Evolutionary conservation across 2,797 vertebrate species (phyloP), one percentile per base, ranked within the genome.

Genomic region (Ptychadena robeensis): DNA sequence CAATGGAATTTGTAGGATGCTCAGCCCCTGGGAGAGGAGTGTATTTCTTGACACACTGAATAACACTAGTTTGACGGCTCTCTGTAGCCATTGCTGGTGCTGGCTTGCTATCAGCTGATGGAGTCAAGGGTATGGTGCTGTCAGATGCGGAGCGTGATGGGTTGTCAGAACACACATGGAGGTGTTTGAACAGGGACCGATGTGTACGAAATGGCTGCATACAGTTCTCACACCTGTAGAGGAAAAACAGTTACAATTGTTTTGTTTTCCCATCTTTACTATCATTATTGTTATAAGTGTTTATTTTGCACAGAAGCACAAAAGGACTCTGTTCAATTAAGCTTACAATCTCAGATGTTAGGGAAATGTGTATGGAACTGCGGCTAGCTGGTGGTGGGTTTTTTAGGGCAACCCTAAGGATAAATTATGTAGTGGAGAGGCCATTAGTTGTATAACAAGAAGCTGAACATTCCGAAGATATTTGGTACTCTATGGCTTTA

Each of bases 111-210:
- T 72, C 82, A 65, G 12, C 1, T 0, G 86, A 71, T 85, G 88
- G 11, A 66, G 91, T 59, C 0, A 87, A 72, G 0, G 25, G 87
- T 63, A 90, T 73, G 0, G 75, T 18, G 82, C 80, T 91, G 0
- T 86, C 86, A 0, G 88, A 86, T 1, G 88, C 18, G n/a, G 94
- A 93, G 85, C 91, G 92, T 79, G 94, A 91, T 38, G 94, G 72
- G 27, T 95, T 92, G 88, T 97, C 97, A 10, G 95, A 95, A 71
- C 97, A 99, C 78, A 96, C 96, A 87, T 97, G 97, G 38, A 98
- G 91, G 89, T 99, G 97, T 86, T 96, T 96, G 89, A 98, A 95
- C 80, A 98, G 96, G 0, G 97, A 96, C 2, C 94, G 95, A 87
- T 97, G 95, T 0, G 97, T 97, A 5, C 96, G 95, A 88, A 98